Base-by-base conservation (phyloP, 2,888 invertebrate genomes). In the Tiliacea citrago region DNA sequence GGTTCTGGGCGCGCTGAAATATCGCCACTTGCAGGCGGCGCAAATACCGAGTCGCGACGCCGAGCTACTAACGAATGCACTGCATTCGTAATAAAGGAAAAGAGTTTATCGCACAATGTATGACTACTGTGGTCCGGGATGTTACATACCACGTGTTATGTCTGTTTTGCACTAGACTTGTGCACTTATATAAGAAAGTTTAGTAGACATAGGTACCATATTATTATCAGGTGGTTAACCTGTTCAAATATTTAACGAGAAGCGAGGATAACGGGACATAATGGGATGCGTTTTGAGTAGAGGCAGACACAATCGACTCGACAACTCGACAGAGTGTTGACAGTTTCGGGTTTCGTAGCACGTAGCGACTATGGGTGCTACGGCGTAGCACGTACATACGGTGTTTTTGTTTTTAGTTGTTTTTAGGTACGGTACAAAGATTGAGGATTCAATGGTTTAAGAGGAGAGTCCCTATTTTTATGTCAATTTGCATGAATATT, bases 1-100 rank as follows among this genome's bases (percentile, higher is more conserved):
- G 89, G 88, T 88, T 86, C 88, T 88, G 90, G 88, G 89, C 85
- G 82, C 85, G 86, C 87, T 91, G 91, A 90, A 90, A 92, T 94
- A 93, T 95, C 92, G 92, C 95, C 94, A 93, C 94, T 95, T 94
- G 93, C 95, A 94, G 95, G 89, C 94, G 90, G 89, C 89, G 90
- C 90, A 90, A 90, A 88, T 89, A 89, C 89, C 88, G 88, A 89
- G 90, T 76, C 88, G 86, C 86, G 83, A 89, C 90, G 86, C 73
- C 75, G 90, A 90, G 90, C 88, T 88, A 89, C 88, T 88, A 90
- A 90, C 83, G 82, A 87, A 88, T 87, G 83, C 87, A 82, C 80
- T 73, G 87, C 86, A 87, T 87, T 87, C 85, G 80, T 88, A 87
- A 87, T 86, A 87, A 87, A 87, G 88, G 88, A 86, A 87, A 85